These are phyloP conservation scores for Troilus luridus DNA, from an alignment of 2,888 invertebrate species.

Conservation along the genomic window DNA sequence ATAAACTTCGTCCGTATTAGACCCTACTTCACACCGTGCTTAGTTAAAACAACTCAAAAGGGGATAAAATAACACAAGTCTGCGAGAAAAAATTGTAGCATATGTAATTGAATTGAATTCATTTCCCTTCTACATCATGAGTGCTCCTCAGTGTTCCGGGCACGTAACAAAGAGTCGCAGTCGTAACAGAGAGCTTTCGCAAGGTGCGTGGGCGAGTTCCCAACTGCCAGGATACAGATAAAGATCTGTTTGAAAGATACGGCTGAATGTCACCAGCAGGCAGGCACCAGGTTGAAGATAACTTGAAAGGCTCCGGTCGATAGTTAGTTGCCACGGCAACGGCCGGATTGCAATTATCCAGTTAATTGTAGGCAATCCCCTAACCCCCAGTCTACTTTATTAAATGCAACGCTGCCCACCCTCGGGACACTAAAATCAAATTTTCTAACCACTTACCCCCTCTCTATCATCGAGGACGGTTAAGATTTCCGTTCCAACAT, in stretches of 20 bases:
- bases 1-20: not conserved
- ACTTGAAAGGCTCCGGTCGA: not conserved
- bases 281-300: not conserved
- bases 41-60: not conserved
- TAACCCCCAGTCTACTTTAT: not conserved
- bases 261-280: not conserved
- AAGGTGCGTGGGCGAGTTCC: not conserved
- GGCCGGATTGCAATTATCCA: not conserved
- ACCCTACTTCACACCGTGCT: not conserved
- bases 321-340: slow-evolving; percentile 13
- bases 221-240: not conserved
- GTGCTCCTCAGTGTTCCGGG: no score
- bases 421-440: not conserved
- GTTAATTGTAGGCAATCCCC: slow-evolving; percentile 28
- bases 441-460: not conserved
- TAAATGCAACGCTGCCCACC: not conserved
- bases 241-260: not conserved
- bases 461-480: not conserved
- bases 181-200: not conserved
- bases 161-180: not conserved
- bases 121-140: no score
- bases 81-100: no score
- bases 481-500: not conserved
- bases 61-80: not conserved
- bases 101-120: no score